Evolutionary conservation across 2,797 vertebrate genomes (phyloP), one percentile per base, ranked within the genome.

Genomic region (Aphelocoma californica): DNA sequence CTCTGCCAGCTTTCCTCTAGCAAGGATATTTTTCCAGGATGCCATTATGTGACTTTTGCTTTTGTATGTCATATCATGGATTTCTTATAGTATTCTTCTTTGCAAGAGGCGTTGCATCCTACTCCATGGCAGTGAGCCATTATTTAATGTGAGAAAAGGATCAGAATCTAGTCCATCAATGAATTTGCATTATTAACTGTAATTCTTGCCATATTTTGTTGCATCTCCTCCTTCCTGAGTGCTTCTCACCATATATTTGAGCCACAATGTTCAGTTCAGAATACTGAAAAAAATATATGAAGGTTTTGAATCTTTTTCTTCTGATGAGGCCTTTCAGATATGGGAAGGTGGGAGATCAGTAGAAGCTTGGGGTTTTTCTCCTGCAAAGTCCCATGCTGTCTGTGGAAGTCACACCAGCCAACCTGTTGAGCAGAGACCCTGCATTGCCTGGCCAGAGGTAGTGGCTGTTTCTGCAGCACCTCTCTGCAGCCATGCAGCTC

Each of bases 401-500:
- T 67, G 21, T 38, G 57, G 60, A 85, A 20, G n/a, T 1, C 58
- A 25, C 5, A 3, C 5, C 32, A n/a, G 29, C 28, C 65, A 56
- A 11, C 8, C 12, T 4, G 1, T 7, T 23, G 29, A 45, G 57
- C 47, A 86, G 45, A 83, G 14, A 12, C 24, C 12, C 64, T 0
- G 3, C 31, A 60, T 24, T 0, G 0, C 57, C 38, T 29, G 26
- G 26, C 14, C 3, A 9, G 72, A 26, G 24, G 20, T 24, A 47
- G 14, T 2, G 1, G 72, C 28, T 47, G 9, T 28, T 53, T 58
- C 65, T 71, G 51, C 72, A 58, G 8, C 21, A 14, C 38, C 28
- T 48, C 62, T 65, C 38, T 4, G 1, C 58, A 38, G 25, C 28
- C 36, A 13, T 8, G 16, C 3, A 4, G 51, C 36, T 84, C 5